A percentile compares a stretch with the other conserved stretches of the same genome.
Evolutionary conservation across 2,113 vertebrate species (phyloP).

Genomic region (Terrapene triunguis): DNA sequence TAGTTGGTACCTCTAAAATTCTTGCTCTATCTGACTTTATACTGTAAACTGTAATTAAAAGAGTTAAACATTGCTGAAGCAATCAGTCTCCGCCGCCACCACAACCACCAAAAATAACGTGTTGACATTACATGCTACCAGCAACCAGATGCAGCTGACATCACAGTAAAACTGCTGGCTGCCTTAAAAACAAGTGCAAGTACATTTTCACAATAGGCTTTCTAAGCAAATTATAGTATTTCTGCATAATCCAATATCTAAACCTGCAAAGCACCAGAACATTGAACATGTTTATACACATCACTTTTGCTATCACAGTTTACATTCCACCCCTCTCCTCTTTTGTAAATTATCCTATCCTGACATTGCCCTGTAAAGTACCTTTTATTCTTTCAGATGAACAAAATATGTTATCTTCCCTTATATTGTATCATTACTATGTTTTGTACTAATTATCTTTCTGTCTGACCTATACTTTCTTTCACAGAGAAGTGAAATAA

Average conservation of each 20-base stretch:
- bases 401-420: slow-evolving; percentile 19
- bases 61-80: background rate
- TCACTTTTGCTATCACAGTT: background rate
- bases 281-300: background rate
- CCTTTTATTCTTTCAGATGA: background rate
- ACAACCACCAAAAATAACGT: background rate
- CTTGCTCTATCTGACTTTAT: background rate
- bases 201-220: background rate
- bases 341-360: background rate
- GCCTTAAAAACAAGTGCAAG: background rate
- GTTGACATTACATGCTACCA: background rate
- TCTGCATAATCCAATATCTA: background rate
- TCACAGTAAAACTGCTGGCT: background rate
- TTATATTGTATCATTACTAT: background rate
- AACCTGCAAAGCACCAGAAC: background rate
- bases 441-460: slow-evolving; percentile 31
- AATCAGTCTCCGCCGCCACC: background rate
- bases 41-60: background rate
- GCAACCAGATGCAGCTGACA: background rate
- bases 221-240: background rate
- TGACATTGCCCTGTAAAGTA: background rate
- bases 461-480: slow-evolving; percentile 38
- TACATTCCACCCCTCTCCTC: fast-evolving
- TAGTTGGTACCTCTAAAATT: background rate
- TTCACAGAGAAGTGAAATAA: slow-evolving; percentile 58